Base-by-base conservation (phyloP, 2,797 vertebrate species). In the Trachurus trachurus region DNA sequence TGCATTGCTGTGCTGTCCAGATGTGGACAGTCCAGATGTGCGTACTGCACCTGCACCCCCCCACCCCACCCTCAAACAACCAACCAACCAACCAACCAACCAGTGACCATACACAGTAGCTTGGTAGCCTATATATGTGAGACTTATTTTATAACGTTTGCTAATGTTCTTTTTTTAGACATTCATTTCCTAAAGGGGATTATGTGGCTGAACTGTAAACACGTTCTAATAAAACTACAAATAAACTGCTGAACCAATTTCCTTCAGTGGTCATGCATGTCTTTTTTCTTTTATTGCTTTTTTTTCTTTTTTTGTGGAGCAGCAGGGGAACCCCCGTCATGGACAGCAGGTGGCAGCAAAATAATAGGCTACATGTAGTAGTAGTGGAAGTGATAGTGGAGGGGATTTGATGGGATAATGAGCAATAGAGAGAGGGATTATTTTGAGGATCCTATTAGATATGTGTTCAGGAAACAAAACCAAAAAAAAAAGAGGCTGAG, bases 321-420 rank as follows among this genome's bases (percentile, higher is more conserved):
- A 62, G 12, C 42, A 22, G 12, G 39, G 9, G 31, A 53, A 21
- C 3, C 47, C 10, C 50, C 58, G 17, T 10, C 70, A 49, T 15
- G 82, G 66, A 78, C 93, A 88, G 89, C 86, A 94, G 93, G 74
- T 88, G 93, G 93, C 93, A 90, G 93, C 89, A 94, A 61, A 88
- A 83, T 81, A 44, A 68, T 65, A 78, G 26, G 39, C 60, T 59
- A 17, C 39, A 29, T 3, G 40, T 40, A 16, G 31, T 29, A 34
- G 79, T 73, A 60, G 31, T 54, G 56, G 16, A 45, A 22, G 68
- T 61, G 39, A 26, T 34, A 34, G 31, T 34, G 31, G 31, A 34
- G 31, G 31, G 21, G n/a, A 53, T 74, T 49, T 11, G 29, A 45
- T 4, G 22, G 69, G 57, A 44, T 70, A 31, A 47, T 65, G 42